These are phyloP conservation scores for Meles meles DNA, from an alignment of 2,113 vertebrate genomes.

Conservation along the genomic window DNA sequence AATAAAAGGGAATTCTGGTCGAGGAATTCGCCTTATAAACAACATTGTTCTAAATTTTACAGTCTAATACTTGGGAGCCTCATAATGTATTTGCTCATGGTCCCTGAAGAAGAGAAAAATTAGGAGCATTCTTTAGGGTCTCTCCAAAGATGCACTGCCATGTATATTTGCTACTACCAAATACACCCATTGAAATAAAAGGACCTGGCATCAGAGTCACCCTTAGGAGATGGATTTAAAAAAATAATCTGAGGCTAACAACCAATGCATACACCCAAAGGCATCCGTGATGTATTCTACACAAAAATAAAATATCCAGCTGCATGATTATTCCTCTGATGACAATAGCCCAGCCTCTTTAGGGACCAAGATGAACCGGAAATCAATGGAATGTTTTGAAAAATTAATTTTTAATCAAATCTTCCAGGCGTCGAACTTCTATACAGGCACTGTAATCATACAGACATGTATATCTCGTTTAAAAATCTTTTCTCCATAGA, in stretches of 20 bases:
- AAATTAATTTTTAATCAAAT: constrained; percentile 45
- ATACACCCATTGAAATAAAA: background rate
- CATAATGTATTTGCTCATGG: background rate
- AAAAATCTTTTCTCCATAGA: background rate
- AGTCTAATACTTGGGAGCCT: background rate
- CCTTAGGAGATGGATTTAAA: background rate
- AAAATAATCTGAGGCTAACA: background rate
- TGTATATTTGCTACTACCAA: background rate
- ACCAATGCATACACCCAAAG: background rate
- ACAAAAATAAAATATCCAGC: background rate
- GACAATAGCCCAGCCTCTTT: background rate
- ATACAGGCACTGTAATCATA: constrained; percentile 35
- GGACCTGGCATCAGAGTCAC: no score
- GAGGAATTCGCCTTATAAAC: background rate
- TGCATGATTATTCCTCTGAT: background rate
- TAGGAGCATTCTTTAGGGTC: background rate
- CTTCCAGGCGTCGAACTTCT: background rate
- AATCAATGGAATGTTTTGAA: background rate
- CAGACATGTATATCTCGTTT: background rate
- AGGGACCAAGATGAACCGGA: background rate
- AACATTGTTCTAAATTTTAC: background rate
- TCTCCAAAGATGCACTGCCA: background rate
- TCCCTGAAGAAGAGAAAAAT: background rate
- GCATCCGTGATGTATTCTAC: background rate
- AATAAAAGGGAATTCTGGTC: background rate